Evolutionary conservation across 2,888 invertebrate species (phyloP).

Genomic region (Drosophila atroscutellata): DNA sequence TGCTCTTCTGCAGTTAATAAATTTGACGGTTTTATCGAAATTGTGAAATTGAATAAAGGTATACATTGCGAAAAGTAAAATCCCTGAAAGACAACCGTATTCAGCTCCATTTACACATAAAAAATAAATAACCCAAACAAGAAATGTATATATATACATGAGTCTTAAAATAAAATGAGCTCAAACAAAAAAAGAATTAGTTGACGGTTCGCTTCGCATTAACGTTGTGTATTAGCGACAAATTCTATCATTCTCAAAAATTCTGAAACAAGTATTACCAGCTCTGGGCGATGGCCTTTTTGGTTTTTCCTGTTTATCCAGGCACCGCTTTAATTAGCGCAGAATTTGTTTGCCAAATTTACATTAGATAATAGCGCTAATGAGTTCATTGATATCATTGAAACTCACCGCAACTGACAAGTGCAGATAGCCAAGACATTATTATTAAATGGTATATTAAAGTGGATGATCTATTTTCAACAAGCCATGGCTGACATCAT

Average conservation of each 20-base stretch:
- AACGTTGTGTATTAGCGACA: slow-evolving; percentile 1
- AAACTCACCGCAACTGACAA: neutral
- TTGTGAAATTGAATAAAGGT: slow-evolving; percentile 26
- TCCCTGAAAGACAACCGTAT: slow-evolving; percentile 6
- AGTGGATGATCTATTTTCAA: slow-evolving; percentile 30
- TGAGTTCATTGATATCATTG: slow-evolving; percentile 54
- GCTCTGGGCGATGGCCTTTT: slow-evolving; percentile 50
- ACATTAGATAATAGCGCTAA: slow-evolving; percentile 40
- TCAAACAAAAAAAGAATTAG: slow-evolving; percentile 31
- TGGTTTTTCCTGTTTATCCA: slow-evolving; percentile 56
- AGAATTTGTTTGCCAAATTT: slow-evolving; percentile 48
- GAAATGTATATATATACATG: slow-evolving; percentile 8
- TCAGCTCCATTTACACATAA: slow-evolving; percentile 18
- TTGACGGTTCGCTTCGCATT: slow-evolving; percentile 5
- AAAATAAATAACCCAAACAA: slow-evolving; percentile 9
- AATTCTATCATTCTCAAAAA: slow-evolving; percentile 21
- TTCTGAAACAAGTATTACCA: slow-evolving; percentile 48
- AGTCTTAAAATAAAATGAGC: neutral
- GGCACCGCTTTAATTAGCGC: slow-evolving; percentile 63
- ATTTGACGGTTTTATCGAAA: slow-evolving; percentile 14
- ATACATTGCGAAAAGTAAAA: slow-evolving; percentile 30
- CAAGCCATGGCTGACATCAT: slow-evolving; percentile 51
- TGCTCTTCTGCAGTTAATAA: slow-evolving; percentile 39
- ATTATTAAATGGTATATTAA: slow-evolving; percentile 20
- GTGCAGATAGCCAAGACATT: slow-evolving; percentile 5